A percentile compares a stretch with the other conserved stretches of the same genome.
Evolutionary conservation across 2,797 vertebrate species (phyloP).

Genomic region (Chromobotia macracanthus): DNA sequence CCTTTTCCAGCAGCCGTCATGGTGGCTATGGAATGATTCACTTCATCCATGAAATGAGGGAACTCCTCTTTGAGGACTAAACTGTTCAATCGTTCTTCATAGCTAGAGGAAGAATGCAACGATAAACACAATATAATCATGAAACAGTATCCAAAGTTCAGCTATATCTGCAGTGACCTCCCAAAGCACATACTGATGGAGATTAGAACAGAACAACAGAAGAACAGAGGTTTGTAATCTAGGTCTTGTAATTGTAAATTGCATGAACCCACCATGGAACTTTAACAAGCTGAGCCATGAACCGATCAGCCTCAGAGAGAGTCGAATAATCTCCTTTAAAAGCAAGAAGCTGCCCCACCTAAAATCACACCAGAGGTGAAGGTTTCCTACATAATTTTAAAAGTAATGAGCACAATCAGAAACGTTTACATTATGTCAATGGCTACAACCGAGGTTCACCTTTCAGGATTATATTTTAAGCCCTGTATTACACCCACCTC

Average conservation of each 20-base stretch:
- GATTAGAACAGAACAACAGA: not conserved
- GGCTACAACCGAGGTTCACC: not conserved
- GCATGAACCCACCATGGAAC: constrained; percentile 74
- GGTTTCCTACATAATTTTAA: not conserved
- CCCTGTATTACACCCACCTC: constrained; percentile 74
- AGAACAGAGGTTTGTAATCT: not conserved
- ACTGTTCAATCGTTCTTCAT: constrained; percentile 74
- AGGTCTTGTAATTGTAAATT: not conserved
- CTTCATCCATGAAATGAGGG: constrained; percentile 73
- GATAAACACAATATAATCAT: not conserved
- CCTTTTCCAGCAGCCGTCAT: constrained; percentile 77
- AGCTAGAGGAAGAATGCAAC: constrained; percentile 67
- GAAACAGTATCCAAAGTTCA: not conserved
- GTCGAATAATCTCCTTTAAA: constrained; percentile 72
- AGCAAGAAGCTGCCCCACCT: constrained; percentile 73
- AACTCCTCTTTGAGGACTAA: constrained; percentile 85
- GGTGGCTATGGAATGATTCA: constrained; percentile 71
- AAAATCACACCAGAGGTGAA: constrained; percentile 20
- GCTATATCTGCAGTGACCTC: constrained; percentile 3
- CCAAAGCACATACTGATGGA: not conserved
- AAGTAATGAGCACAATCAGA: not conserved
- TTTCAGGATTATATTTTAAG: not conserved
- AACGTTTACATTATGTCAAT: not conserved
- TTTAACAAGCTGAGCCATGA: constrained; percentile 78
- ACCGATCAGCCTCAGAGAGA: constrained; percentile 82